A percentile compares a stretch with the other conserved stretches of the same genome.
Evolutionary conservation across 1,140 invertebrate genomes (phyloP).

Genomic region (Xylocopa sonorina): DNA sequence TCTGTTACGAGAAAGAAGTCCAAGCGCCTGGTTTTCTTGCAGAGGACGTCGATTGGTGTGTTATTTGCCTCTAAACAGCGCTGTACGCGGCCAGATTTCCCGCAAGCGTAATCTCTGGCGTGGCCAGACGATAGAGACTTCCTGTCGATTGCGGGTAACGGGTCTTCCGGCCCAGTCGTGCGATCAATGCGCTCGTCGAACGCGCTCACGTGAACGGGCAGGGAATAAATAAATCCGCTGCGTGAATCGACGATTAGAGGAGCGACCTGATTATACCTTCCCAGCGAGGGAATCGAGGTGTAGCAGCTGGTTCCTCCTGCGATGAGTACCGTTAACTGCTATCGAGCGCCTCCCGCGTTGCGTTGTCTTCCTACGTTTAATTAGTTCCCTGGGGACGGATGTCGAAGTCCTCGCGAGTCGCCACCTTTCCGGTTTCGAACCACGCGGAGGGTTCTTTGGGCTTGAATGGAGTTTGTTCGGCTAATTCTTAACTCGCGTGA

Average conservation of each 20-base stretch:
- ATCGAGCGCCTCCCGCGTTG: neutral
- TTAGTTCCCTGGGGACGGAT: neutral
- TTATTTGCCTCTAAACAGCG: too few relatives aligned
- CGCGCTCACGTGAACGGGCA: neutral
- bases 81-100: too few relatives aligned
- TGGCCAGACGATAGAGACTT: slow-evolving; percentile 23
- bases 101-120: slow-evolving; percentile 14
- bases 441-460: too few relatives aligned
- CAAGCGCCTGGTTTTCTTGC: too few relatives aligned
- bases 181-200: slow-evolving; percentile 4
- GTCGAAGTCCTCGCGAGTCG: neutral
- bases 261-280: slow-evolving; percentile 23
- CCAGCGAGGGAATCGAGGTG: neutral
- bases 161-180: slow-evolving; percentile 26
- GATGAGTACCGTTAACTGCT: slow-evolving; percentile 7
- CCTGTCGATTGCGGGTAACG: slow-evolving; percentile 42
- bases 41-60: too few relatives aligned
- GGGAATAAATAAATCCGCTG: neutral
- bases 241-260: slow-evolving; percentile 13
- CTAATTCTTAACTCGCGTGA: too few relatives aligned
- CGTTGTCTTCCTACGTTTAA: neutral
- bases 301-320: neutral
- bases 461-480: too few relatives aligned
- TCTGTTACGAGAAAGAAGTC: too few relatives aligned
- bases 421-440: neutral